phyloP scores from a whole-genome alignment of 2,888 invertebrate species.

The Ophion costatus region DNA sequence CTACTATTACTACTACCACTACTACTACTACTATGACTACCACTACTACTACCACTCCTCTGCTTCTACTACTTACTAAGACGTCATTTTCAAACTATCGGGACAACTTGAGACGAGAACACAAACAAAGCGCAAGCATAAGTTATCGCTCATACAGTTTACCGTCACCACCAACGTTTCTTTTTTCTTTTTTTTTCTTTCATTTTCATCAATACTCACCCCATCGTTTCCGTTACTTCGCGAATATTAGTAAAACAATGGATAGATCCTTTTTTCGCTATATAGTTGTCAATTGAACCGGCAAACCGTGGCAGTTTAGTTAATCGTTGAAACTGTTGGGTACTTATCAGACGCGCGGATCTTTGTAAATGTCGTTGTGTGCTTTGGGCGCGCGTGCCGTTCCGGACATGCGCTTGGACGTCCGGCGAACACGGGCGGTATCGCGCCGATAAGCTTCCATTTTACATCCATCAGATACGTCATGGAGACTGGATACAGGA shows the following conservation, averaged over 20 bases:
- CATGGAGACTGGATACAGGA: not conserved
- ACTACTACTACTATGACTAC: constrained; percentile 8
- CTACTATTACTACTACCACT: not conserved
- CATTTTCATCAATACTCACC: not conserved
- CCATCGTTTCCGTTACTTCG: not conserved
- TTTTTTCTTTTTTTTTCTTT: not conserved
- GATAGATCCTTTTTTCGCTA: constrained; percentile 4
- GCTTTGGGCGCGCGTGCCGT: constrained; percentile 65
- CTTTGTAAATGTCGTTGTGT: constrained; percentile 69
- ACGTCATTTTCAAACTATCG: constrained; percentile 18
- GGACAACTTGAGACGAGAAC: constrained; percentile 4
- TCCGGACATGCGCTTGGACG: constrained; percentile 68
- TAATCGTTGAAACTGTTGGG: constrained; percentile 83
- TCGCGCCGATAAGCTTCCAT: constrained; percentile 17
- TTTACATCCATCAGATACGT: constrained; percentile 12
- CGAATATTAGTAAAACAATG: not conserved
- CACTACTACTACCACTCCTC: not conserved
- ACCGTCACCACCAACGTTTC: constrained; percentile 5
- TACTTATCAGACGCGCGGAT: constrained; percentile 82
- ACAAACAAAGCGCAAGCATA: constrained; percentile 6
- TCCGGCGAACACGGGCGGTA: constrained; percentile 59
- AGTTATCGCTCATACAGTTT: not conserved
- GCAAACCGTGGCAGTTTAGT: constrained; percentile 83
- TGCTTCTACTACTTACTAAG: constrained; percentile 1
- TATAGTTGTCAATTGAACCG: constrained; percentile 66